Percentiles rank a stretch among this genome's conserved stretches.
Conservation (phyloP, 2,797 vertebrate genomes). For the Cyclura pinguis region DNA sequence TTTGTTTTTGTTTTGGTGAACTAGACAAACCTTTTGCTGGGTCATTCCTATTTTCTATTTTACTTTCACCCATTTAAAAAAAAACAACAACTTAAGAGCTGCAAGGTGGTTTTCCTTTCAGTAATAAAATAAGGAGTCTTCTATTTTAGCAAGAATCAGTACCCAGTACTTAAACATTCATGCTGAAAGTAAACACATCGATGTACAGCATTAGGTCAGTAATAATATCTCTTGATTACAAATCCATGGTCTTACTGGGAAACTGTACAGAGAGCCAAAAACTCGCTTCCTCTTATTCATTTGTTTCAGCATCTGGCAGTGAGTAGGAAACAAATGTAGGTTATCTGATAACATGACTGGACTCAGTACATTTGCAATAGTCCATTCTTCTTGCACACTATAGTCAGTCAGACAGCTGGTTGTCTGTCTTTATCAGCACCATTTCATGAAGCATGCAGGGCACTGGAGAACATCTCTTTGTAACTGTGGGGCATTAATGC, state of each 20-base stretch:
- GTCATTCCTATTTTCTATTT: slow-evolving; percentile 57
- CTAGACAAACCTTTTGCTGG: slow-evolving; percentile 53
- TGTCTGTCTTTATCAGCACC: slow-evolving; percentile 75
- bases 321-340: slow-evolving; percentile 65
- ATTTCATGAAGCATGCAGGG: slow-evolving; percentile 70
- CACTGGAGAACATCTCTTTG: slow-evolving; percentile 61
- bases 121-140: slow-evolving; percentile 75
- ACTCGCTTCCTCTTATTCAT: slow-evolving; percentile 49
- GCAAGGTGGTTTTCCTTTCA: slow-evolving; percentile 65
- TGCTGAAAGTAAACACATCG: slow-evolving; percentile 68
- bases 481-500: slow-evolving; percentile 69
- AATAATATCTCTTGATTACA: slow-evolving; percentile 60
- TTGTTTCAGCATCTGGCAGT: slow-evolving; percentile 74
- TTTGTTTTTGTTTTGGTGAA: slow-evolving; percentile 25
- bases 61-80: slow-evolving; percentile 65
- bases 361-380: slow-evolving; percentile 44
- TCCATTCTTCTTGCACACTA: slow-evolving; percentile 49
- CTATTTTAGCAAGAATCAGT: slow-evolving; percentile 54
- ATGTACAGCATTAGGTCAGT: slow-evolving; percentile 71
- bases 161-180: slow-evolving; percentile 70
- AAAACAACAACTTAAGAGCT: slow-evolving; percentile 62
- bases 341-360: slow-evolving; percentile 33
- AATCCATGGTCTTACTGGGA: slow-evolving; percentile 55
- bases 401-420: slow-evolving; percentile 42
- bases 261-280: slow-evolving; percentile 69